These are phyloP conservation scores for Coelopa pilipes DNA, from an alignment of 2,888 invertebrate species.

Conservation along the genomic window DNA sequence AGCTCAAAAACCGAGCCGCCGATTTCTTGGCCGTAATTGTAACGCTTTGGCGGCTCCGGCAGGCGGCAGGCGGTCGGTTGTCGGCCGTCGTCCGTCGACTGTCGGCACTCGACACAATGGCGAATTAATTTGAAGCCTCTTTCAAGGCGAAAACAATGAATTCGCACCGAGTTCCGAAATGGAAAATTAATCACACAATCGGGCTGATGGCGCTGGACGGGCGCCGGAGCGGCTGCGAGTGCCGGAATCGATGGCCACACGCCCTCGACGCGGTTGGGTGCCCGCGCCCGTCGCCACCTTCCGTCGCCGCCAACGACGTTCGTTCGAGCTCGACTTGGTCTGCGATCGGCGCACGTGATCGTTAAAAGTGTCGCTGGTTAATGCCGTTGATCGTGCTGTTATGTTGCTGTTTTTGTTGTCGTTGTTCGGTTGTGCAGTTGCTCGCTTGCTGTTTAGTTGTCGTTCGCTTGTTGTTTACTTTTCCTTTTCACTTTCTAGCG, in stretches of 20 bases:
- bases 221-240: not conserved
- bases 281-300: no score
- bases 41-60: conserved; percentile 3
- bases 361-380: conserved; percentile 24
- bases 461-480: conserved; percentile 12
- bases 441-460: no score
- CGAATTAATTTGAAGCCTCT: no score
- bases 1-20: not conserved
- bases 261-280: no score
- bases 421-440: conserved; percentile 5
- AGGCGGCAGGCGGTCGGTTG: not conserved
- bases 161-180: no score
- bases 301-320: no score
- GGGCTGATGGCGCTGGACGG: not conserved
- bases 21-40: not conserved
- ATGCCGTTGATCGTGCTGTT: not conserved
- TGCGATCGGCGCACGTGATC: conserved; percentile 10
- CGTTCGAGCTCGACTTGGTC: not conserved
- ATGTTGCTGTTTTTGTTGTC: not conserved
- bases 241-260: no score
- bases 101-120: no score
- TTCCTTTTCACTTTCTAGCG: conserved; percentile 31
- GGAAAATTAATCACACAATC: not conserved
- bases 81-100: no score
- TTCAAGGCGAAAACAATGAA: no score